A percentile compares a stretch with the other conserved stretches of the same genome.
Conservation (phyloP, 2,797 vertebrate genomes). For the Gallinago stenura region DNA sequence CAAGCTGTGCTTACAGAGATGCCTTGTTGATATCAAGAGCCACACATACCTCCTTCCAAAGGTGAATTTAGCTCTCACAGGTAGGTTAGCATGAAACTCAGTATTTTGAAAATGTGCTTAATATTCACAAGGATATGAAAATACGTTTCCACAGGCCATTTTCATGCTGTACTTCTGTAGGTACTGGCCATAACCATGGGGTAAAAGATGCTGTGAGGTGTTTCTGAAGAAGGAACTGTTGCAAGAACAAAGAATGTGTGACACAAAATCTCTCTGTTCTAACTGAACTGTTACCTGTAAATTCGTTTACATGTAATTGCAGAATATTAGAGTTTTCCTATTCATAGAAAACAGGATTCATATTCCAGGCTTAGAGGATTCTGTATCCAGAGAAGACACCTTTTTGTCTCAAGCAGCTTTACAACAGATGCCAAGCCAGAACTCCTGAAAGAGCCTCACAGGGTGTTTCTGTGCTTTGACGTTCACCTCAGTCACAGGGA, state of each 20-base stretch:
- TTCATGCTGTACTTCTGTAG: rapidly evolving
- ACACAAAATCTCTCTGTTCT: rapidly evolving
- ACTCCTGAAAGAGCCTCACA: not conserved
- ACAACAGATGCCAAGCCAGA: not conserved
- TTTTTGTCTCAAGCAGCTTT: not conserved
- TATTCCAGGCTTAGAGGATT: not conserved
- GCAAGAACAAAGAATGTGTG: not conserved
- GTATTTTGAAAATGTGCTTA: rapidly evolving
- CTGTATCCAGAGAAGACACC: not conserved
- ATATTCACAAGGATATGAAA: not conserved
- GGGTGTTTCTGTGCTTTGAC: not conserved
- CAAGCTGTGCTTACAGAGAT: not conserved
- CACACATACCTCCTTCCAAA: rapidly evolving
- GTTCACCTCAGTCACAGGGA: not conserved
- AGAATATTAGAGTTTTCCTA: not conserved
- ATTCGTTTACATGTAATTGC: not conserved
- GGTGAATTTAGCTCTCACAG: not conserved
- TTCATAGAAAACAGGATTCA: not conserved
- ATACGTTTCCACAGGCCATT: not conserved
- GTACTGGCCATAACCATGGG: rapidly evolving
- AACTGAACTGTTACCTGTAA: not conserved
- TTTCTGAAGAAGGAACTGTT: not conserved
- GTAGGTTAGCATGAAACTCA: not conserved
- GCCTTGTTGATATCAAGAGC: not conserved
- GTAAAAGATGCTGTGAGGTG: not conserved